These are phyloP conservation scores for Camptogramma bilineatum DNA, from an alignment of 2,888 invertebrate species.

Conservation along the genomic window DNA sequence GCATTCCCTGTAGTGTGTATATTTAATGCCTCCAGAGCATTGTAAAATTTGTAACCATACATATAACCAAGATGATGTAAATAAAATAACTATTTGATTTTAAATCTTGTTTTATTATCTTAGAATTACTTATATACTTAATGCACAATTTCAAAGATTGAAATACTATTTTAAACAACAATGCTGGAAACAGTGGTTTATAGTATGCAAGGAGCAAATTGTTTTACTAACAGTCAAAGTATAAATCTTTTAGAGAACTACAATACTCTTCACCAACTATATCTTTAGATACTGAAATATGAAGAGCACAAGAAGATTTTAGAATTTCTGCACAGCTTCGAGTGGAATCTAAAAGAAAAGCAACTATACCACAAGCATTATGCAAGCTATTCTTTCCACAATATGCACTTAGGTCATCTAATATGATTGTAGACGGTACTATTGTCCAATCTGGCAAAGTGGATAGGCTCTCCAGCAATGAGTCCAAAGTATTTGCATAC, in stretches of 20 bases:
- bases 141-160: no score
- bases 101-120: neutral
- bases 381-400: slow-evolving; percentile 61
- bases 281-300: slow-evolving; percentile 60
- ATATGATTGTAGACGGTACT: slow-evolving; percentile 69
- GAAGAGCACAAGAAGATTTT: slow-evolving; percentile 55
- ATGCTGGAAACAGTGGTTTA: no score
- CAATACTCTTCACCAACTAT: slow-evolving; percentile 63
- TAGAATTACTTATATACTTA: no score
- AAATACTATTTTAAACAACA: no score
- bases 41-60: neutral
- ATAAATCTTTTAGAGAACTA: slow-evolving; percentile 62
- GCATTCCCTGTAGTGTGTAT: slow-evolving; percentile 45
- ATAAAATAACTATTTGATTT: slow-evolving; percentile 43
- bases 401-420: slow-evolving; percentile 70
- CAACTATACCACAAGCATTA: slow-evolving; percentile 69
- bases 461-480: slow-evolving; percentile 68
- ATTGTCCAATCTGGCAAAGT: slow-evolving; percentile 71
- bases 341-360: slow-evolving; percentile 65
- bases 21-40: slow-evolving; percentile 14
- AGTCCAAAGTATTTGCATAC: slow-evolving; percentile 65
- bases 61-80: slow-evolving; percentile 35
- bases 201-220: neutral
- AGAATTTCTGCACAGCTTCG: slow-evolving; percentile 58
- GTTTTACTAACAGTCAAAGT: slow-evolving; percentile 36